Evolutionary conservation across 2,113 vertebrate genomes (phyloP), one percentile per base, ranked within the genome.

Genomic region (Oncorhynchus kisutch): DNA sequence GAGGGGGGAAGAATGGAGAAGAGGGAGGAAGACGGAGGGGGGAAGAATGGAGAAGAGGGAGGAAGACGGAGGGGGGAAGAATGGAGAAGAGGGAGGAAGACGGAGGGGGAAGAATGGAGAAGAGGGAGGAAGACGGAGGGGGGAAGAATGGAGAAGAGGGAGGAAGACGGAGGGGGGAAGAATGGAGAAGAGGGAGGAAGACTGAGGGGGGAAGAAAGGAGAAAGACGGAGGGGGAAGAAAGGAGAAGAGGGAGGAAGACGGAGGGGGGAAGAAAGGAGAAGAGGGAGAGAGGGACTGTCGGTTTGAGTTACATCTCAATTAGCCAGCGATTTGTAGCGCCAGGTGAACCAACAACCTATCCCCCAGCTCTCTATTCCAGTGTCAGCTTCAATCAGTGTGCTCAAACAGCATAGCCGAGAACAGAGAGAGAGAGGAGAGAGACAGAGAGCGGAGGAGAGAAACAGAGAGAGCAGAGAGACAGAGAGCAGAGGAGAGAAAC

Each of bases 261-360:
- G 34, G n/a, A 49, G 45, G 70, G 20, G 49, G 3, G 12, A 45
- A 24, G 45, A 24, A 34, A 39, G 5, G 14, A 31, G 65, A 22
- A 67, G 70, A 1, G 12, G 70, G 51, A 75, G 25, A 25, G 20
- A n/a, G 60, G 65, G 29, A 62, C 48, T 4, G 22, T 4, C 66
- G 12, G 31, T 48, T 83, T 67, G 1, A 3, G 66, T 88, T 87
- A 77, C 67, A 2, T 54, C 68, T 79, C 68, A 81, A 85, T 89
- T 85, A 86, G 80, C 64, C 74, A 49, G 13, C n/a, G 49, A 88
- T 87, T 84, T 89, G 82, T 81, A 74, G 2, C 12, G 45, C 22
- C 78, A 83, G 81, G 80, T 87, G 76, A 72, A 83, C 22, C 59
- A 13, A 20, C 75, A 48, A 76, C 74, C 66, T 20, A 73, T 73